These are phyloP conservation scores for Anhinga rufa DNA, from an alignment of 2,113 vertebrate species.

Conservation along the genomic window DNA sequence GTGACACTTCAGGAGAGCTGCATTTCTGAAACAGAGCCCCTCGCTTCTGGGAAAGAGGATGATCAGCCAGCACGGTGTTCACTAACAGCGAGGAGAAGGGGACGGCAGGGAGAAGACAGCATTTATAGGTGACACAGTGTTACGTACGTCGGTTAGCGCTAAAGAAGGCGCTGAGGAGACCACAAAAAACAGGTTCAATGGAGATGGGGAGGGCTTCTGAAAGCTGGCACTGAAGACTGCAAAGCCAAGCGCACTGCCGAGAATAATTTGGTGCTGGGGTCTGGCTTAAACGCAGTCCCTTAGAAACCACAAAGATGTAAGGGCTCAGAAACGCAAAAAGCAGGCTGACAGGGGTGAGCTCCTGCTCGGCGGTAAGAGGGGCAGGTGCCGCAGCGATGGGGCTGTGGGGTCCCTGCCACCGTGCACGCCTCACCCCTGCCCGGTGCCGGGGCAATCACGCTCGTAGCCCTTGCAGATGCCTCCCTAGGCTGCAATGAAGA, in stretches of 20 bases:
- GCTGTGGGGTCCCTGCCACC: not conserved
- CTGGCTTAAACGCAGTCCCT: too few relatives aligned
- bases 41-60: not conserved
- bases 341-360: too few relatives aligned
- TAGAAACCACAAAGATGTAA: not conserved
- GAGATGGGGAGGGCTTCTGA: not conserved
- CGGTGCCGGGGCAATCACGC: rapidly evolving
- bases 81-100: rapidly evolving
- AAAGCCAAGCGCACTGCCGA: not conserved
- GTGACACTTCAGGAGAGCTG: not conserved
- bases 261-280: not conserved
- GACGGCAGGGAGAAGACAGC: not conserved
- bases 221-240: not conserved
- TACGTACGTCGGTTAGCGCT: too few relatives aligned
- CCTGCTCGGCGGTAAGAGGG: not conserved
- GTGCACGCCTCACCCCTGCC: too few relatives aligned
- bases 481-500: not conserved
- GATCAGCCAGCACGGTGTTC: rapidly evolving
- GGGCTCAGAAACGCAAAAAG: not conserved
- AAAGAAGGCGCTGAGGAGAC: not conserved
- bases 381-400: not conserved
- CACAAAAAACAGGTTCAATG: not conserved
- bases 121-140: not conserved
- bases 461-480: not conserved
- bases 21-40: not conserved